Percentiles rank a stretch among this genome's conserved stretches.
Evolutionary conservation across 1,140 invertebrate species (phyloP).

Genomic region (Pachyrhynchus sulphureomaculatus): DNA sequence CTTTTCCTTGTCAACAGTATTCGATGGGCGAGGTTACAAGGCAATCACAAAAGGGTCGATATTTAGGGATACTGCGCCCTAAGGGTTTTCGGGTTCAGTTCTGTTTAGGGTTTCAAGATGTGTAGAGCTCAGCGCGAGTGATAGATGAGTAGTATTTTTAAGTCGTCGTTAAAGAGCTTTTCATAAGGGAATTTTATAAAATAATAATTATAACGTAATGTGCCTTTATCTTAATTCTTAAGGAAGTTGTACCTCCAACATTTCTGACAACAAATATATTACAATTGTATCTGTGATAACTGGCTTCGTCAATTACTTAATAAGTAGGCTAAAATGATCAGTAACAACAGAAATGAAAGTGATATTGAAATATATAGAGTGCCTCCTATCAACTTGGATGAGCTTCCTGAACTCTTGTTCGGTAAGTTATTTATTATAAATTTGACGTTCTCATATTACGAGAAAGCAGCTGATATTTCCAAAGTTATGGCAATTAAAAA

Average conservation of each 20-base stretch:
- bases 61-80: slow-evolving; percentile 50
- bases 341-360: slow-evolving; percentile 52
- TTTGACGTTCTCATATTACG: background rate
- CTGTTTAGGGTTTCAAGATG: background rate
- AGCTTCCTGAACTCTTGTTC: slow-evolving; percentile 71
- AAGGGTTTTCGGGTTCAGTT: slow-evolving; percentile 33
- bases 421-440: slow-evolving; percentile 58
- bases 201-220: too few species aligned
- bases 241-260: too few species aligned
- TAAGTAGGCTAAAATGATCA: slow-evolving; percentile 56
- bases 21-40: slow-evolving; percentile 41
- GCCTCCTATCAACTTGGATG: slow-evolving; percentile 68
- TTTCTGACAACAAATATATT: too few species aligned
- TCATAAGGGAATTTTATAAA: too few species aligned
- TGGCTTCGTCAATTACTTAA: too few species aligned
- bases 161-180: background rate
- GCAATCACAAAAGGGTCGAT: slow-evolving; percentile 53
- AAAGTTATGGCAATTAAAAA: too few species aligned
- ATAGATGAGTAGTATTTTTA: background rate
- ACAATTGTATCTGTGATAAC: too few species aligned
- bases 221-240: too few species aligned
- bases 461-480: background rate
- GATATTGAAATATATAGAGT: slow-evolving; percentile 60
- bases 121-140: background rate
- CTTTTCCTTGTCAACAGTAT: slow-evolving; percentile 32